phyloP scores from a whole-genome alignment of 2,113 vertebrate genomes.

The Sprattus sprattus region DNA sequence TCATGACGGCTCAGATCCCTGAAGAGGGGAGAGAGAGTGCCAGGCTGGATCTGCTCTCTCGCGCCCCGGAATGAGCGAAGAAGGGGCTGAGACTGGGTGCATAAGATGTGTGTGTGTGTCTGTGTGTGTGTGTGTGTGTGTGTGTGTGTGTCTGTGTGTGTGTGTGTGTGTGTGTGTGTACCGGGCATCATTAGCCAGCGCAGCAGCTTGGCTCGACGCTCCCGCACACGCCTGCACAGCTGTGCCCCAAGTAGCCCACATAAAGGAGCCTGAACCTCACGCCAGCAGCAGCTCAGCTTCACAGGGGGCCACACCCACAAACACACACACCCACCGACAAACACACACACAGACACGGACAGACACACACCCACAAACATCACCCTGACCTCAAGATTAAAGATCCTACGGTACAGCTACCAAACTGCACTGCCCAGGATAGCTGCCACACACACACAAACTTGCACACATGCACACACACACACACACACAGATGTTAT shows the following conservation, averaged over 20 bases:
- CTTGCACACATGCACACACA: background rate
- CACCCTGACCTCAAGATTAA: background rate
- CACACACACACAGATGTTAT: background rate
- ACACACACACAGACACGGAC: background rate
- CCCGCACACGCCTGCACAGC: conserved; percentile 1
- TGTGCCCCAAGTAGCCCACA: background rate
- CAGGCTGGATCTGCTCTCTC: conserved; percentile 10
- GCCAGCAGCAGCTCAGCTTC: background rate
- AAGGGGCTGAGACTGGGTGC: conserved; percentile 27
- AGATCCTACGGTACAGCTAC: background rate
- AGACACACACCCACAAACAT: background rate
- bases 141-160: no score
- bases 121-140: no score
- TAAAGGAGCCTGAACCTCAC: background rate
- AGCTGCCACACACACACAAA: background rate
- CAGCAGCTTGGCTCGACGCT: background rate
- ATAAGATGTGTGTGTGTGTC: no score
- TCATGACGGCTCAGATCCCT: background rate
- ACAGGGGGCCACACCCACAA: background rate
- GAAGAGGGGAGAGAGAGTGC: background rate
- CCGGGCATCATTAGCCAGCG: background rate
- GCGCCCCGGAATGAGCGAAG: conserved; percentile 48
- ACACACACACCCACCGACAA: background rate
- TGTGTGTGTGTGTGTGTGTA: no score
- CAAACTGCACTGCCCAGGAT: background rate